Conservation (phyloP, 2,797 vertebrate genomes). For the Ptychadena robeensis region DNA sequence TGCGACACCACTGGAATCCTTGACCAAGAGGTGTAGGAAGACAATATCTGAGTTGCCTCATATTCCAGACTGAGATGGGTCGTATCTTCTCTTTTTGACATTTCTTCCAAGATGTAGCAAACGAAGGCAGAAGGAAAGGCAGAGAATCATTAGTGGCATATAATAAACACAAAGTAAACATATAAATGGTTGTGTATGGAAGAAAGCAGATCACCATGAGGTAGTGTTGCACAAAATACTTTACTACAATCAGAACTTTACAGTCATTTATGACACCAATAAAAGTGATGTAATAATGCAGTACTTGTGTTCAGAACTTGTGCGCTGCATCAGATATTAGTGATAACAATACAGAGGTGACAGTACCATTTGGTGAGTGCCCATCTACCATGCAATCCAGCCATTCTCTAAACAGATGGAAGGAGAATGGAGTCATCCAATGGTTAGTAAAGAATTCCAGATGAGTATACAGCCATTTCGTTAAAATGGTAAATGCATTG, state of each 20-base stretch:
- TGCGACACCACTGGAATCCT: constrained; percentile 73
- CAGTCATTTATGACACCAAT: neutral
- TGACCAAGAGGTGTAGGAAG: constrained; percentile 73
- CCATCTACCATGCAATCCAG: constrained; percentile 65
- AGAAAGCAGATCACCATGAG: constrained; percentile 68
- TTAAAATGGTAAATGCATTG: constrained; percentile 62
- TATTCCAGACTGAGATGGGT: constrained; percentile 90
- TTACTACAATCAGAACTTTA: neutral
- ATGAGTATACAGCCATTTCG: constrained; percentile 42
- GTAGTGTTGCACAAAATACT: constrained; percentile 47
- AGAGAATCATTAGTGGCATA: constrained; percentile 73
- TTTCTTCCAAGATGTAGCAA: constrained; percentile 84
- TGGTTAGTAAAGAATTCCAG: constrained; percentile 64
- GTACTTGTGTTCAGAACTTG: neutral
- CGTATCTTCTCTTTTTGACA: constrained; percentile 97
- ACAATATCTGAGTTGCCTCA: constrained; percentile 72
- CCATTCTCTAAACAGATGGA: constrained; percentile 57
- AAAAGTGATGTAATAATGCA: neutral
- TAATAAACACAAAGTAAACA: constrained; percentile 37
- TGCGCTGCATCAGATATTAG: neutral
- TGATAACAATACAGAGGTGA: neutral
- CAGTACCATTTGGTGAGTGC: constrained; percentile 62
- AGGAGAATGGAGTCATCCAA: constrained; percentile 74
- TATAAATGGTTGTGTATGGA: constrained; percentile 60
- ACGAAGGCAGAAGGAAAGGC: constrained; percentile 71